Evolutionary conservation across 1,140 invertebrate genomes (phyloP), one percentile per base, ranked within the genome.

Genomic region (Cyphomyrmex costatus): DNA sequence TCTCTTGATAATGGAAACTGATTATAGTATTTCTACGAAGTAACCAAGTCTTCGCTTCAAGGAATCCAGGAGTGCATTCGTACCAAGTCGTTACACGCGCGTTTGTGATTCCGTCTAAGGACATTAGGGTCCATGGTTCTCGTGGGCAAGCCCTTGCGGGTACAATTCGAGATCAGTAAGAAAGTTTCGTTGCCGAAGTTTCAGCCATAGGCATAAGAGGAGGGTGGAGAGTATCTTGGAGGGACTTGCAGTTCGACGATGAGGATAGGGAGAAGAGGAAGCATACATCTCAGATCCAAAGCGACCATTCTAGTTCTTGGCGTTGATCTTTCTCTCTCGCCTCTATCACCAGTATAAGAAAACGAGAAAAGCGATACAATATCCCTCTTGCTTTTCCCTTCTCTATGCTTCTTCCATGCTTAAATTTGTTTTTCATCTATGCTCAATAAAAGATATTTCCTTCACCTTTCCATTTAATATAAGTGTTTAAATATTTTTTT

Each of bases 381-480:
- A 56, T 70, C 53, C 61, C 10, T 53, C 63, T 27, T 27, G 16
- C 14, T 19, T 42, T 51, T 51, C 36, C 8, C 16, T 27, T 58
- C 10, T 73, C 19, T 8, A 12, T 46, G 5, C n/a, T 83, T 58
- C 63, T 12, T 42, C 10, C 14, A 14, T 42, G 36, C 42, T 89
- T 80, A 85, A 88, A 89, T 84, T 90, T 86, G 80, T 77, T 89
- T 86, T 46, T 66, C 60, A 68, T 65, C 73, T 71, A 30, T 86
- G 86, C 80, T 91, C 88, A 89, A 92, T 92, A 85, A 90, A 92
- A 77, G 83, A 19, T 77, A 66, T 33, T 71, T 49, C n/a, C 49
- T 80, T 70, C 8, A 0, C 49, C 46, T 21, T 84, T 58, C 6
- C 56, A 63, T 87, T 85, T 78, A 71, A 53, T 10, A 46, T 63